Conservation (phyloP, 2,113 vertebrate species). For the Chloropsis cyanopogon region DNA sequence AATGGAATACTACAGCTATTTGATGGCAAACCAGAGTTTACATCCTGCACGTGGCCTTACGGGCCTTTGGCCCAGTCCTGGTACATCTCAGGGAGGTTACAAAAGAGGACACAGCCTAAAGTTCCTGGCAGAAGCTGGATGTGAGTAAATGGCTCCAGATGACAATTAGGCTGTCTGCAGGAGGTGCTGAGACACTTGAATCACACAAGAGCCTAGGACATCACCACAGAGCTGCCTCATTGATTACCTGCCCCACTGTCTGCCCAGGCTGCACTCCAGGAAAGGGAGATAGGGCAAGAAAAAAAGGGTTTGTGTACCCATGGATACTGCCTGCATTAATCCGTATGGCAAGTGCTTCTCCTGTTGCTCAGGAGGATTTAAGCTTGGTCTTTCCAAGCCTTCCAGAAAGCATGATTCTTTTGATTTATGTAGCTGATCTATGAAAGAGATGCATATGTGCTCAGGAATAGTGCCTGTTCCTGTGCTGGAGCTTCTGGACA, state of each 20-base stretch:
- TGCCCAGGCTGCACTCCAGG: neutral
- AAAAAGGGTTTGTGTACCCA: no score
- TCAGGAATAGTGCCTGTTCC: neutral
- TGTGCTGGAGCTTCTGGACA: neutral
- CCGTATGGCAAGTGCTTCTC: neutral
- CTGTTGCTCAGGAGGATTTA: neutral
- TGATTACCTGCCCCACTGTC: neutral
- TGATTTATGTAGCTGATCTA: neutral
- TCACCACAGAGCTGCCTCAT: neutral
- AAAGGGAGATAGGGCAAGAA: neutral
- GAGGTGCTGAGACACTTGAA: neutral
- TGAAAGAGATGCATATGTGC: neutral
- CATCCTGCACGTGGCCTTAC: neutral
- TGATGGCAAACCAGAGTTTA: neutral
- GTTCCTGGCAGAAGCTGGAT: neutral
- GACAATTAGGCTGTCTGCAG: neutral
- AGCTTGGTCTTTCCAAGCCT: neutral
- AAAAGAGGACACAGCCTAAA: neutral
- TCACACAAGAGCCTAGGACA: neutral
- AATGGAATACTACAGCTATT: neutral
- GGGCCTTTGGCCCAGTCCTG: neutral
- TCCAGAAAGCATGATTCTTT: neutral
- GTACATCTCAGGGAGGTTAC: neutral
- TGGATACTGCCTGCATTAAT: neutral
- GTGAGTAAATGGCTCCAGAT: neutral